These are phyloP conservation scores for Mimumesa dahlbomi DNA, from an alignment of 2,888 invertebrate species.

Conservation along the genomic window DNA sequence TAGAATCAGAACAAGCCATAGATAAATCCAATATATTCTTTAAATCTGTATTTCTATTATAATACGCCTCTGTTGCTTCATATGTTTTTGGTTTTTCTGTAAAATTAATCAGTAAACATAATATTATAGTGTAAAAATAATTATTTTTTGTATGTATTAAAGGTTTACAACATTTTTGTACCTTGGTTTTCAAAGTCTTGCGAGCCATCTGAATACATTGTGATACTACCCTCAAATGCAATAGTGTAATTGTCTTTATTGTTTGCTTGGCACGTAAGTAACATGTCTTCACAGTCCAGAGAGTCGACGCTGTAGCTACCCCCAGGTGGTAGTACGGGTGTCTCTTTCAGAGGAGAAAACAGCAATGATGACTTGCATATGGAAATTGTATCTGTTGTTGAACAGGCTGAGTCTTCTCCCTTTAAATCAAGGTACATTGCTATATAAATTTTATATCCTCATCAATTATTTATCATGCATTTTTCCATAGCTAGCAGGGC, in stretches of 20 bases:
- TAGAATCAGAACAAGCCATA: slow-evolving; percentile 94
- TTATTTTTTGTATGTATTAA: slow-evolving; percentile 3
- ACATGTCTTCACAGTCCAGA: slow-evolving; percentile 93
- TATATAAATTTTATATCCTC: neutral
- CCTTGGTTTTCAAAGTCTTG: slow-evolving; percentile 79
- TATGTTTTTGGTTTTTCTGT: slow-evolving; percentile 77
- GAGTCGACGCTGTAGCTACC: slow-evolving; percentile 94
- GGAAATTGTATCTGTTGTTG: slow-evolving; percentile 89
- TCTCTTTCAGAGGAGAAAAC: slow-evolving; percentile 94
- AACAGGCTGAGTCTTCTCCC: slow-evolving; percentile 89
- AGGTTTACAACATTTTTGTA: slow-evolving; percentile 56
- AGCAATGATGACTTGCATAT: slow-evolving; percentile 95
- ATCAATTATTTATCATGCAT: slow-evolving; percentile 30
- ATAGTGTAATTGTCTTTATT: slow-evolving; percentile 97
- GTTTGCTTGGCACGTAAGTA: slow-evolving; percentile 92
- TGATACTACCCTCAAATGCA: slow-evolving; percentile 94
- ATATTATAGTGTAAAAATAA: slow-evolving; percentile 25
- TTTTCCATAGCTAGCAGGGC: slow-evolving; percentile 14
- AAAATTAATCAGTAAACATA: too few relatives aligned
- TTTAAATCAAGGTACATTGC: slow-evolving; percentile 67
- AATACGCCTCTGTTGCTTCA: slow-evolving; percentile 73
- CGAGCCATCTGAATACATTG: slow-evolving; percentile 89
- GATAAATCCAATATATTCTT: slow-evolving; percentile 84
- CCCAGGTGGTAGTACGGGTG: slow-evolving; percentile 85
- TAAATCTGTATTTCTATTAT: slow-evolving; percentile 70